Evolutionary conservation across 1,140 invertebrate species (phyloP).

Genomic region (Eurytemora carolleeae): DNA sequence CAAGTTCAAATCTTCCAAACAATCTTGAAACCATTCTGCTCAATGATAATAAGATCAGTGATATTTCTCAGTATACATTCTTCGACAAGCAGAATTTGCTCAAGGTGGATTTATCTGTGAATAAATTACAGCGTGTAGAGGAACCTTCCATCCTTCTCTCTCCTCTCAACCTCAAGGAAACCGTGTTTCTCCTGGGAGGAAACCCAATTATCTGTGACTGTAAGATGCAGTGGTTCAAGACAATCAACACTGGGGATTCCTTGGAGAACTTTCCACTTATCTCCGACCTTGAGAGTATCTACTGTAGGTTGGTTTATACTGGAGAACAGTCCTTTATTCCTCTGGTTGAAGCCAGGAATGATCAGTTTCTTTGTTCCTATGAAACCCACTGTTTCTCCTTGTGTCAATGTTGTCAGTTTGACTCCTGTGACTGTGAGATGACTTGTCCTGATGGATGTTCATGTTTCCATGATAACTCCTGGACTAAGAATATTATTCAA

Average conservation of each 20-base stretch:
- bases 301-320: conserved; percentile 67
- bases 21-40: conserved; percentile 52
- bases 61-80: conserved; percentile 45
- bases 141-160: conserved; percentile 40
- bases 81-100: conserved; percentile 55
- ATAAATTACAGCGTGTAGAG: conserved; percentile 56
- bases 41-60: conserved; percentile 55
- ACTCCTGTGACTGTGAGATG: conserved; percentile 62
- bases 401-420: conserved; percentile 83
- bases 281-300: conserved; percentile 73
- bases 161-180: conserved; percentile 36
- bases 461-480: conserved; percentile 51
- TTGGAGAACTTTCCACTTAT: conserved; percentile 61
- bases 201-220: conserved; percentile 78
- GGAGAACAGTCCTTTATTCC: conserved; percentile 57
- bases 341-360: conserved; percentile 55
- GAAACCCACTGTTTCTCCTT: conserved; percentile 76
- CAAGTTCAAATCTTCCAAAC: conserved; percentile 41
- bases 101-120: conserved; percentile 54
- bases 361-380: conserved; percentile 76
- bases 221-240: conserved; percentile 57
- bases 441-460: conserved; percentile 26
- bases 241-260: conserved; percentile 44
- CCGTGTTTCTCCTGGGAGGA: conserved; percentile 68
- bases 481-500: conserved; percentile 77